Percentiles rank a stretch among this genome's conserved stretches.
Conservation (phyloP, 2,888 invertebrate genomes). For the Erebia epiphron region DNA sequence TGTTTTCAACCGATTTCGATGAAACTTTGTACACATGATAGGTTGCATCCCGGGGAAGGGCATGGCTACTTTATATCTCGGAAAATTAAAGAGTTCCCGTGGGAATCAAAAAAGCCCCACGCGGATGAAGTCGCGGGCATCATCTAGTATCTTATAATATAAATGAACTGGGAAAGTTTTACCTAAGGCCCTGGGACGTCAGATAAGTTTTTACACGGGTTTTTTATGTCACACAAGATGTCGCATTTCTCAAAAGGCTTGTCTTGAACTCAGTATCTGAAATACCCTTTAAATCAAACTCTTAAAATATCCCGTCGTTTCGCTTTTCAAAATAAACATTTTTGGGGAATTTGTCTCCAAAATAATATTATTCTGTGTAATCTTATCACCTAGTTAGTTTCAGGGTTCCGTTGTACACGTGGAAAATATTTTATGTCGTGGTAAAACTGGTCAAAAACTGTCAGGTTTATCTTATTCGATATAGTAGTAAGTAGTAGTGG, state of each 20-base stretch:
- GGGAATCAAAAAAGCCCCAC: too few species aligned
- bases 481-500: too few species aligned
- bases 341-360: constrained; percentile 8
- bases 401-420: neutral
- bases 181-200: too few species aligned
- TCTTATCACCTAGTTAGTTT: constrained; percentile 14
- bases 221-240: neutral
- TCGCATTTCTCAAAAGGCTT: neutral
- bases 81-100: too few species aligned
- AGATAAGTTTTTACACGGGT: neutral
- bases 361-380: constrained; percentile 17
- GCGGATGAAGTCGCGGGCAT: too few species aligned
- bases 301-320: constrained; percentile 12
- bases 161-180: too few species aligned
- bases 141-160: too few species aligned
- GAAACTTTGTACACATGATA: too few species aligned
- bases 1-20: too few species aligned
- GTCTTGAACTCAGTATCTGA: neutral
- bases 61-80: too few species aligned
- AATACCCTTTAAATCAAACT: constrained; percentile 11
- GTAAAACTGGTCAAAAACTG: neutral
- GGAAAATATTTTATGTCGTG: neutral
- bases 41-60: too few species aligned
- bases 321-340: constrained; percentile 19
- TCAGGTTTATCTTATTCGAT: too few species aligned